phyloP scores from a whole-genome alignment of 2,888 invertebrate genomes.

The Orthosia gracilis region DNA sequence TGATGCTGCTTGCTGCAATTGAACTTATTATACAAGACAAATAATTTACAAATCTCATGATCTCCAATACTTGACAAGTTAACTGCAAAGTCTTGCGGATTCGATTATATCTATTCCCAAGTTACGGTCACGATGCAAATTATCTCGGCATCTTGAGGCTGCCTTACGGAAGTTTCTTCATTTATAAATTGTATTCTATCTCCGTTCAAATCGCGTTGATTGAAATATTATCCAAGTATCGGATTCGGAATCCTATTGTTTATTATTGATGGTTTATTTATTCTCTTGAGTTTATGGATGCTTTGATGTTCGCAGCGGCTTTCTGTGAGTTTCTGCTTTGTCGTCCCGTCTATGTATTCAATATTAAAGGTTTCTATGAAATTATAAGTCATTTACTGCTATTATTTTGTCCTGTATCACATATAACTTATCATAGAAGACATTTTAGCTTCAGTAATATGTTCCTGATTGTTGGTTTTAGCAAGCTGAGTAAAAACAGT shows the following conservation, averaged over 20 bases:
- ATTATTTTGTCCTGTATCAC: not conserved
- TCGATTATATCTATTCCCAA: conserved; percentile 55
- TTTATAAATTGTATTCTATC: conserved; percentile 53
- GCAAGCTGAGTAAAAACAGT: not conserved
- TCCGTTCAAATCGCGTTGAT: conserved; percentile 46
- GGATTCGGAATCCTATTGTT: conserved; percentile 37
- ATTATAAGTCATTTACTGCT: not conserved
- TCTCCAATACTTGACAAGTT: conserved; percentile 36
- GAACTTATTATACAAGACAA: conserved; percentile 1
- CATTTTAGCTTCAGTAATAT: not conserved
- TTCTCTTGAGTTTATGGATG: conserved; percentile 10
- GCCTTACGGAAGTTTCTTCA: conserved; percentile 56
- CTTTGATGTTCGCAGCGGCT: not conserved
- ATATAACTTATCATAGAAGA: not conserved
- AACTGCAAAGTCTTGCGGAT: conserved; percentile 20
- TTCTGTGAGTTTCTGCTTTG: not conserved
- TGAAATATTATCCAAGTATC: conserved; percentile 52
- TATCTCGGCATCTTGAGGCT: conserved; percentile 50
- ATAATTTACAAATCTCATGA: conserved; percentile 9
- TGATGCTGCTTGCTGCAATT: not conserved
- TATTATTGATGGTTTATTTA: conserved; percentile 16
- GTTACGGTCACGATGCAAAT: conserved; percentile 56
- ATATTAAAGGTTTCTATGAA: not conserved
- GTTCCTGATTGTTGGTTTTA: not conserved
- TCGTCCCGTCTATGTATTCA: not conserved